Evolutionary conservation across 2,113 vertebrate species (phyloP), one percentile per base, ranked within the genome.

Genomic region (Tapirus terrestris): DNA sequence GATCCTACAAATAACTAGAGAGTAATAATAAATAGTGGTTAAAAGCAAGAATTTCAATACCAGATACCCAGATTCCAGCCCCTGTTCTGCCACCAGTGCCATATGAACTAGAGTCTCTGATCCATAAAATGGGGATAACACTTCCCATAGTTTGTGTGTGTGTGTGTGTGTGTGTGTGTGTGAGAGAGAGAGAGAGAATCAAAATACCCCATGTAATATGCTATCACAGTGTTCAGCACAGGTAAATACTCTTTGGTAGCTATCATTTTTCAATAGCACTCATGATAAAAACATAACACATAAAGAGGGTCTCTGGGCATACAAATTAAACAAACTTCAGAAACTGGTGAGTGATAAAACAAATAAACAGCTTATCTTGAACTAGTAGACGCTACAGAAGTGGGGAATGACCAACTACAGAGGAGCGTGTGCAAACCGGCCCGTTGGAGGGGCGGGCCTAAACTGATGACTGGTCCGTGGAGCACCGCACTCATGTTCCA

Each of bases 381-480:
- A 61, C 51, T 18, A 43, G 3, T 43, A 39, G 65, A 92, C 89
- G 43, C 31, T 67, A 63, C 5, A 9, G 53, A 75, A 31, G 23
- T 21, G 29, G 89, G 16, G 27, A 53, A 43, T 39, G 31, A 70
- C 6, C 39, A 75, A 13, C 58, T 7, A 4, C 10, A 73, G 61
- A 45, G 23, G 6, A 12, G 2, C 3, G 29, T 6, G 3, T 43
- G 29, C 39, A 81, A 29, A 61, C 25, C 21, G n/a, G 14, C 39
- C 6, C 12, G 3, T 0, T 31, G 51, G 31, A 53, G 6, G 2
- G 8, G 20, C 0, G 1, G 9, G 14, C 11, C 12, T 43, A 86
- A 94, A 33, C 23, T 29, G 53, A 63, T 0, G 14, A 72, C 75
- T 36, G 8, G 4, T 61, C 65, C 67, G 2, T 33, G 75, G 45